Percentiles rank a stretch among this genome's conserved stretches.
phyloP scores from a whole-genome alignment of 2,888 invertebrate genomes.

The Nycteola revayana region DNA sequence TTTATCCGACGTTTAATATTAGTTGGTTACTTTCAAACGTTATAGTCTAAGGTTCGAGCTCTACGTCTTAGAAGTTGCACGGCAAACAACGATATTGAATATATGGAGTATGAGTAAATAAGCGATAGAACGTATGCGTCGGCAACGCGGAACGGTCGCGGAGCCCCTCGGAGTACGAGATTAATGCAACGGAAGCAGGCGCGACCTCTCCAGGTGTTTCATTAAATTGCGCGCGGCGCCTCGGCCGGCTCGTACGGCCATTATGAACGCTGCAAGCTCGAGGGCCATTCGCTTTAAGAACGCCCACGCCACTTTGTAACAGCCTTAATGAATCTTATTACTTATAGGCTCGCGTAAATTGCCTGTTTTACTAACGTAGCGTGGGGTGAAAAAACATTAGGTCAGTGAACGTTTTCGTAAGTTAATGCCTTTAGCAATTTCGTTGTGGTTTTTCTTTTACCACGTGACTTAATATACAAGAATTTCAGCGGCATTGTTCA shows the following conservation, averaged over 20 bases:
- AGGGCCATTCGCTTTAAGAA: conserved; percentile 82
- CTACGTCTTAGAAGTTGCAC: conserved; percentile 29
- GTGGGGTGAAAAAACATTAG: conserved; percentile 56
- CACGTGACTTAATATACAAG: conserved; percentile 18
- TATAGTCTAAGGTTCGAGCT: conserved; percentile 35
- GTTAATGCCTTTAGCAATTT: conserved; percentile 33
- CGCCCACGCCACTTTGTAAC: conserved; percentile 80
- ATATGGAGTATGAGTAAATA: neutral
- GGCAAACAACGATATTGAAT: neutral
- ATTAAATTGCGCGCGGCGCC: conserved; percentile 77
- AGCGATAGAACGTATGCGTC: too few species aligned
- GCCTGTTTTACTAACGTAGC: conserved; percentile 70
- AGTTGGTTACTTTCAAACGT: conserved; percentile 38
- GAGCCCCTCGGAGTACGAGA: conserved; percentile 52
- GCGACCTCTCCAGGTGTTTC: conserved; percentile 80
- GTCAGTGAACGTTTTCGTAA: conserved; percentile 52
- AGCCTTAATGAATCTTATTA: conserved; percentile 81
- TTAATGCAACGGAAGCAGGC: conserved; percentile 77
- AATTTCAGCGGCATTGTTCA: conserved; percentile 19
- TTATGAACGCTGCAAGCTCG: conserved; percentile 79
- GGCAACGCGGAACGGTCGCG: conserved; percentile 10
- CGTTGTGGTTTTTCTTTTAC: conserved; percentile 36
- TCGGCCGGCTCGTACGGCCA: conserved; percentile 72
- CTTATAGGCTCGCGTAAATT: conserved; percentile 80
- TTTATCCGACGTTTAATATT: conserved; percentile 63